Evolutionary conservation across 2,888 invertebrate species (phyloP).

Genomic region (Thyatira batis): DNA sequence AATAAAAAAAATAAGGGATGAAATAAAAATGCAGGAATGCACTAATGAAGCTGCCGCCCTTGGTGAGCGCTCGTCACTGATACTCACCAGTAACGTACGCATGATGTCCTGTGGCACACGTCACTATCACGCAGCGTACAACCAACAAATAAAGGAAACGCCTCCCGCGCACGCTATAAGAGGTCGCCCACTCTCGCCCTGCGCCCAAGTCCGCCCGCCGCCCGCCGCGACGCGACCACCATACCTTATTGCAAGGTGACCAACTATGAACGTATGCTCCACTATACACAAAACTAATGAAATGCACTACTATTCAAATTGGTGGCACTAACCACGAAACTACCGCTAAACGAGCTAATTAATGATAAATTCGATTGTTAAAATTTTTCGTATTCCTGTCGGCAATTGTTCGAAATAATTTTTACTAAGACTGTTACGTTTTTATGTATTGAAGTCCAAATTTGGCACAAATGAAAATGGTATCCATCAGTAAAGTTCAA

Average conservation of each 20-base stretch:
- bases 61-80: constrained; percentile 38
- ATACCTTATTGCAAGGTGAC: constrained; percentile 79
- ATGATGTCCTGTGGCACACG: constrained; percentile 72
- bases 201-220: constrained; percentile 32
- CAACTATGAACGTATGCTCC: constrained; percentile 57
- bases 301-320: constrained; percentile 62
- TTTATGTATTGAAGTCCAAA: constrained; percentile 6
- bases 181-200: constrained; percentile 80
- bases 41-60: constrained; percentile 44
- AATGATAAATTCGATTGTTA: constrained; percentile 55
- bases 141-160: constrained; percentile 79
- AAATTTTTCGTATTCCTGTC: constrained; percentile 45
- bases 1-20: not conserved
- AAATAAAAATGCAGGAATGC: constrained; percentile 26
- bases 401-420: constrained; percentile 17
- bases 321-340: constrained; percentile 55
- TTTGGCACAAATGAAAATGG: no score
- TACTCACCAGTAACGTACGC: constrained; percentile 76
- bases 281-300: constrained; percentile 35
- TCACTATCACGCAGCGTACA: constrained; percentile 72
- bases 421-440: constrained; percentile 5
- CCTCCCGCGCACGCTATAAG: constrained; percentile 76
- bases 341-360: constrained; percentile 75
- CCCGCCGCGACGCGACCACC: constrained; percentile 62
- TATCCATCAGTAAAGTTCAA: not conserved